Evolutionary conservation across 2,113 vertebrate species (phyloP), one percentile per base, ranked within the genome.

Genomic region (Ranitomeya variabilis): DNA sequence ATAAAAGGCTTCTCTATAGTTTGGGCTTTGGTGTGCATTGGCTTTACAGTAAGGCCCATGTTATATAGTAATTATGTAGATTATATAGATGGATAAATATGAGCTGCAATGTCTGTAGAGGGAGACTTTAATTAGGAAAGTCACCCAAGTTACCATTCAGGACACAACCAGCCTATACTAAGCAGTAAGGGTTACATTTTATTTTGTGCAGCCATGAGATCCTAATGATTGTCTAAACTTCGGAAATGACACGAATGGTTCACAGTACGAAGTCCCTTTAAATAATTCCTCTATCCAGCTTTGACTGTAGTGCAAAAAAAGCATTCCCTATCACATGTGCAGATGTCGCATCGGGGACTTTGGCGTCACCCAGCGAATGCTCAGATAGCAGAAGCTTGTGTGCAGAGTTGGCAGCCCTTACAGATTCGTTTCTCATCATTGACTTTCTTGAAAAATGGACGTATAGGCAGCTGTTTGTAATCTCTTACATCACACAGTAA

Each of bases 231-330:
- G 95, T 95, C 95, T 94, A 92, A 92, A 94, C 94, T 91, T 92
- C 92, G 92, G 92, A 94, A 93, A 94, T 94, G 92, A 93, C 45
- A 52, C 93, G 93, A 94, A 95, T 95, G 94, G 96, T 95, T 95
- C 95, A 96, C 95, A 95, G 95, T 95, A 94, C 92, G 93, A 96
- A 94, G 94, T 95, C 94, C 95, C 94, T 94, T 94, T 95, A 94
- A 90, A 19, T 92, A 64, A 19, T 74, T 84, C 9, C 91, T 85
- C 91, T 93, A 93, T 95, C 94, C 95, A 95, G 92, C 92, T 94
- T 95, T 94, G 91, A 93, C 95, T 95, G 90, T 94, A 96, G 95
- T 96, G 95, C 96, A 97, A 97, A 95, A 92, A 94, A 92, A 94
- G 93, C 93, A 92, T 91, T 95, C 93, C 87, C 94, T 95, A 93